Evolutionary conservation across 2,888 invertebrate species (phyloP).

Genomic region (Drosophila sordidula): DNA sequence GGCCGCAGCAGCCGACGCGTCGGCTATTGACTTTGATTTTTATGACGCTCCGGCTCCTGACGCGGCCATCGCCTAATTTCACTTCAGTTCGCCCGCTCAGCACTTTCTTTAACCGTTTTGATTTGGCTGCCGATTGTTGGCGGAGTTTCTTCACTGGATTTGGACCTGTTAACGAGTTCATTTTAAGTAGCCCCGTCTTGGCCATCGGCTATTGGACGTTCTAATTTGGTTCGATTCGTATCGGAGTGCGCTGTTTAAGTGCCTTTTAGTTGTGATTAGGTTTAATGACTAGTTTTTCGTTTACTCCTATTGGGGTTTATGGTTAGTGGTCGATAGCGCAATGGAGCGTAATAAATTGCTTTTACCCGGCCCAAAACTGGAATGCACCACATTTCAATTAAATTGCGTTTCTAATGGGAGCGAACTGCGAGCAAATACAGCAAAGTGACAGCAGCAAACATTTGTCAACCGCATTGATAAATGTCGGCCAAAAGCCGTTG

Average conservation of each 20-base stretch:
- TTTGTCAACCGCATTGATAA: slow-evolving; percentile 37
- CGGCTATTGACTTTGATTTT: slow-evolving; percentile 79
- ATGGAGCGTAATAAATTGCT: slow-evolving; percentile 53
- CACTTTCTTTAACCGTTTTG: slow-evolving; percentile 67
- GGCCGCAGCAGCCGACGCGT: slow-evolving; percentile 44
- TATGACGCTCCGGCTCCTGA: slow-evolving; percentile 55
- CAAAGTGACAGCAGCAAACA: slow-evolving; percentile 9
- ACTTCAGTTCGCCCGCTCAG: slow-evolving; percentile 46
- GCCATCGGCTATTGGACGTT: slow-evolving; percentile 41
- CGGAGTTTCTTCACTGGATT: slow-evolving; percentile 6
- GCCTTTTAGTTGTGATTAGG: slow-evolving; percentile 75
- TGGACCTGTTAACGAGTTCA: slow-evolving; percentile 69
- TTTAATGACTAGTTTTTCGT: slow-evolving; percentile 66
- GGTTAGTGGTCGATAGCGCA: slow-evolving; percentile 30
- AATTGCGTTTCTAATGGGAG: slow-evolving; percentile 73
- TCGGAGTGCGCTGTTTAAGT: slow-evolving; percentile 66
- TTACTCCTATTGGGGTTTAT: slow-evolving; percentile 21
- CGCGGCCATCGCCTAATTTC: slow-evolving; percentile 69
- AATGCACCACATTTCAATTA: slow-evolving; percentile 67
- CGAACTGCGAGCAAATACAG: neutral
- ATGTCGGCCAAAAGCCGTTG: slow-evolving; percentile 66
- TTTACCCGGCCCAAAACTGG: slow-evolving; percentile 32
- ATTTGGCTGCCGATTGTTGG: slow-evolving; percentile 44
- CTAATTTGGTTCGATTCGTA: slow-evolving; percentile 71
- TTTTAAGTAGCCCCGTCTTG: slow-evolving; percentile 68